Base-by-base conservation (phyloP, 2,113 vertebrate species). In the Calypte anna region DNA sequence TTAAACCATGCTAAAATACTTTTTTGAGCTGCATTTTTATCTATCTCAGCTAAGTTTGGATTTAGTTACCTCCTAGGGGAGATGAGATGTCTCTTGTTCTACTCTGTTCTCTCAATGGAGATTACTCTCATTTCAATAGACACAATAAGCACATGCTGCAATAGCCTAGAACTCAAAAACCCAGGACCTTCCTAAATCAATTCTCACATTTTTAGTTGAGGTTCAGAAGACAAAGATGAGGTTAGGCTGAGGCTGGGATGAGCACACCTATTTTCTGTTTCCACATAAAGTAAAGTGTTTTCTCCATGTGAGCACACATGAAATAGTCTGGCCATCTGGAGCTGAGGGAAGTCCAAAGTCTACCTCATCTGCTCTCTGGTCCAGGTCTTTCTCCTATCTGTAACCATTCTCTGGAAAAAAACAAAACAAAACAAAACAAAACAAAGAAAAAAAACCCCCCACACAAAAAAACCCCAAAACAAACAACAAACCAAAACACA, bases 11-110 rank as follows among this genome's bases (percentile, higher is more conserved):
- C 61, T 72, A 81, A 89, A 36, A 73, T 72, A 38, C 55, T 73
- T 70, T n/a, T 27, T 84, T 73, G 55, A 91, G 61, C 31, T 14
- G 4, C 9, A 40, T 64, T 92, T 93, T 93, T 88, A 75, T 93
- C 68, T 90, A 81, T 20, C 50, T 70, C 77, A 83, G 88, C 86
- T 81, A 91, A 61, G 48, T 57, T 88, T 59, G 33, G 23, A 93
- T 93, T 92, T 81, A 95, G 61, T 90, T 88, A 95, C 36, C 77
- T 94, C 91, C 88, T 58, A 6, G 6, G 76, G 64, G 61, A 95
- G 48, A 93, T 67, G 80, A 93, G 63, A 83, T 27, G 14, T 40
- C 31, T 83, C 55, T 62, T 74, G 31, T 27, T 93, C 48, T 77
- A 51, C 33, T 59, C 64, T 59, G 72, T 30, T 88, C 51, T 83